Base-by-base conservation (phyloP, 2,888 invertebrate genomes). In the Catocala fraxini region DNA sequence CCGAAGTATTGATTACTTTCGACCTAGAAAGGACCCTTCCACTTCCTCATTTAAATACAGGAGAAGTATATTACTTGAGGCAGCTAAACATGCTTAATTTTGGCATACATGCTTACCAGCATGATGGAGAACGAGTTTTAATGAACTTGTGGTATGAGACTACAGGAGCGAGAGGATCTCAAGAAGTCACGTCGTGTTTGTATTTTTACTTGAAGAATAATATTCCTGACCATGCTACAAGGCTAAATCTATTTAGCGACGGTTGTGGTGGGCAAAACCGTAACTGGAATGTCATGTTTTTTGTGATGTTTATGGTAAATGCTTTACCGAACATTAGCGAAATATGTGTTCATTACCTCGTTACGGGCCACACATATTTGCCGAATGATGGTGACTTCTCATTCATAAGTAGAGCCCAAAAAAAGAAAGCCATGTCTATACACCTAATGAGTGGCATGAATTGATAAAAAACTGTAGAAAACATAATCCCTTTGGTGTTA, bases 1-100 rank as follows among this genome's bases (percentile, higher is more conserved):
- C 49, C 39, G 34, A 45, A 58, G 43, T 58, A 33, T n/a, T 34
- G 34, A 49, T 49, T 57, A 58, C 58, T 58, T 58, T 58, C 45
- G 58, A 58, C 51, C 51, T 58, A 34, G 58, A 58, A 58, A 42
- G 52, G 34, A 58, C 58, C 46, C 58, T 58, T 12, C 55, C 55
- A 34, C 47, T 56, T 56, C 58, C 58, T 52, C 42, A 46, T 58
- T 46, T 51, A 46, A 58, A 58, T 46, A 58, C 58, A 42, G 51
- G 58, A 12, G 58, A 58, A 33, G 51, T 58, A 13, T 58, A 58
- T 58, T 58, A 58, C 35, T 58, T 58, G 45, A 58, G 58, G 34
- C 58, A 58, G 34, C 58, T 58, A 10, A 25, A 52, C 25, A 58
- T 58, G 58, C 51, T 58, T 43, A 58, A 58, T 43, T 58, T 58